phyloP scores from a whole-genome alignment of 2,797 vertebrate genomes.

The Taeniopygia guttata region DNA sequence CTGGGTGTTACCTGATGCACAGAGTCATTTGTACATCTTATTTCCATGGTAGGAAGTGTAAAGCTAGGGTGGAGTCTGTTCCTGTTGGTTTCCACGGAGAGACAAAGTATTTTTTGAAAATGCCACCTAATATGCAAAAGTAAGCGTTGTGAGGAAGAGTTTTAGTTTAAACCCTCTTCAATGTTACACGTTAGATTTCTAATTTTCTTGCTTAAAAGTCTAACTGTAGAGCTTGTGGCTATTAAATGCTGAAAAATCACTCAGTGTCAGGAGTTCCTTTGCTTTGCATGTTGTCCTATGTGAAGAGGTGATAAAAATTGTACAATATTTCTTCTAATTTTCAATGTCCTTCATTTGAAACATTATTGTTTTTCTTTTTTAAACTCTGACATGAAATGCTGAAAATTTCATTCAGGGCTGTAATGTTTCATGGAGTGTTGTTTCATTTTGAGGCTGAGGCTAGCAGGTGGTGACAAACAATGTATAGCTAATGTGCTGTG shows the following conservation, averaged over 20 bases:
- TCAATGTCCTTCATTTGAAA: not conserved
- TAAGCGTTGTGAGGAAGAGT: not conserved
- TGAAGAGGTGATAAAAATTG: not conserved
- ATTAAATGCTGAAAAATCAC: not conserved
- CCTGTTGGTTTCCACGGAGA: not conserved
- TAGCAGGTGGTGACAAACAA: not conserved
- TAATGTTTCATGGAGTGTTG: rapidly evolving
- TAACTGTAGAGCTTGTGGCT: not conserved
- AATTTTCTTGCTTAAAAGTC: not conserved
- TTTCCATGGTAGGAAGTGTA: rapidly evolving
- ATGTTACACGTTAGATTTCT: not conserved
- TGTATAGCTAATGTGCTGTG: not conserved
- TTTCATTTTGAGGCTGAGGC: not conserved
- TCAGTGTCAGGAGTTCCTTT: not conserved
- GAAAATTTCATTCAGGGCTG: not conserved
- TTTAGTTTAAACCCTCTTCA: not conserved
- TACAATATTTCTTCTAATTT: not conserved
- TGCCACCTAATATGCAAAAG: not conserved
- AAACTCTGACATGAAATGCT: not conserved
- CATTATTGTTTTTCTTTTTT: not conserved
- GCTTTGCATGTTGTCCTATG: not conserved
- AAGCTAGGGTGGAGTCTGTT: not conserved
- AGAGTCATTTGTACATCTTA: not conserved
- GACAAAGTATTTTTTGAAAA: not conserved
- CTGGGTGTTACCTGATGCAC: not conserved